Conservation (phyloP, 2,888 invertebrate species). For the Anthoptus insignis region DNA sequence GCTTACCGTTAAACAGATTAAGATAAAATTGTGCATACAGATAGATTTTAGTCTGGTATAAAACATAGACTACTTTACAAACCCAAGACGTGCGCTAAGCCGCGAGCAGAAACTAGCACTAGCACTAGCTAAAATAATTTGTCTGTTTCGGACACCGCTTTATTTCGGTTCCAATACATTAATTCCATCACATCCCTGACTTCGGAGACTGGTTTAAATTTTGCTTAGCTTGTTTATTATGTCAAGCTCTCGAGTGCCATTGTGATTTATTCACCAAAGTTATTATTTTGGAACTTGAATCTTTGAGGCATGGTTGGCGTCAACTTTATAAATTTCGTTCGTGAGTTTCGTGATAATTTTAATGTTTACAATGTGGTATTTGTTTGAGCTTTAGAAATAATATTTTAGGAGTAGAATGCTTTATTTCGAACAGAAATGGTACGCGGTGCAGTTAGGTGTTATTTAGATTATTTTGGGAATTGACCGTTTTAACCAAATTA, state of each 20-base stretch:
- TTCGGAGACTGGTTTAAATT: slow-evolving; percentile 26
- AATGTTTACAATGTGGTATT: background rate
- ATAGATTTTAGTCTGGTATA: too few relatives aligned
- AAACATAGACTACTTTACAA: too few relatives aligned
- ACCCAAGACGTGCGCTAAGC: too few relatives aligned
- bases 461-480: too few relatives aligned
- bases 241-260: slow-evolving; percentile 25
- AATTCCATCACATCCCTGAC: slow-evolving; percentile 1
- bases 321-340: slow-evolving; percentile 22
- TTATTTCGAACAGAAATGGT: background rate
- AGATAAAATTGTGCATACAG: too few relatives aligned
- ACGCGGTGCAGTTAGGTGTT: background rate
- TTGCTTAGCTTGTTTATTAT: slow-evolving; percentile 32
- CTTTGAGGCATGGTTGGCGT: slow-evolving; percentile 24
- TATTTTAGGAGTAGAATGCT: background rate
- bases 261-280: slow-evolving; percentile 34
- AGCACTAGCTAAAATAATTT: too few relatives aligned
- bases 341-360: slow-evolving; percentile 2
- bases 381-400: background rate
- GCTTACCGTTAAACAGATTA: too few relatives aligned
- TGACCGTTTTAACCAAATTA: too few relatives aligned
- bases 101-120: too few relatives aligned
- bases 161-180: background rate
- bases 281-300: slow-evolving; percentile 29
- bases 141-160: background rate